phyloP scores from a whole-genome alignment of 2,113 vertebrate species.

The Rynchops niger region DNA sequence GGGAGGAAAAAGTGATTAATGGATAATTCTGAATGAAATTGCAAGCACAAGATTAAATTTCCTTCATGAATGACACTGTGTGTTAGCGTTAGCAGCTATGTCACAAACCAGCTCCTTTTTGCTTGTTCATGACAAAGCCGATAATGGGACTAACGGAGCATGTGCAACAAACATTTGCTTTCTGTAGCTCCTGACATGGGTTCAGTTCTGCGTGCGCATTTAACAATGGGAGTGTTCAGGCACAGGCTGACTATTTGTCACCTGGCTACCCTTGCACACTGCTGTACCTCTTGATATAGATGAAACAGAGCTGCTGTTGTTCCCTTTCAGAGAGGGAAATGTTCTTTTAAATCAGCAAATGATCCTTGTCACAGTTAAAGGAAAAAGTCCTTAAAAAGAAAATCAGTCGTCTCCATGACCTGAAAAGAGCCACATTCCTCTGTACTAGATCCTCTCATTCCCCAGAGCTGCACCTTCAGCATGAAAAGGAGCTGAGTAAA shows the following conservation, averaged over 20 bases:
- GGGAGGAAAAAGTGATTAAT: not conserved
- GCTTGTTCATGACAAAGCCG: not conserved
- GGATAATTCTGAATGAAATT: not conserved
- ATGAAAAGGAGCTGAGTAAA: not conserved
- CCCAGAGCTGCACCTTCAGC: not conserved
- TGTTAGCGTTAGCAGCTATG: not conserved
- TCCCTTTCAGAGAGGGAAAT: not conserved
- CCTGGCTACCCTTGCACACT: not conserved
- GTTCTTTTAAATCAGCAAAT: not conserved
- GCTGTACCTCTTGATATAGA: not conserved
- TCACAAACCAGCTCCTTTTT: slow-evolving; percentile 19
- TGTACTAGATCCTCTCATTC: not conserved
- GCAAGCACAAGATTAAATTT: slow-evolving; percentile 8
- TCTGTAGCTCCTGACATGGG: not conserved
- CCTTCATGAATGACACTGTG: not conserved
- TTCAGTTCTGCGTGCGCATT: fast-evolving
- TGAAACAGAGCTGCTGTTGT: not conserved
- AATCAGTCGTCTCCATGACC: not conserved
- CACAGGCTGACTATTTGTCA: not conserved
- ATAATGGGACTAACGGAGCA: not conserved
- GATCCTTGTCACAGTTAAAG: not conserved
- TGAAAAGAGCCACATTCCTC: not conserved
- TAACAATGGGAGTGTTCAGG: not conserved
- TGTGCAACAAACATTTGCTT: not conserved
- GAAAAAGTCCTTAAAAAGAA: not conserved